Percentiles rank a stretch among this genome's conserved stretches.
phyloP scores from a whole-genome alignment of 2,888 invertebrate species.

The Temnothorax rugatulus region DNA sequence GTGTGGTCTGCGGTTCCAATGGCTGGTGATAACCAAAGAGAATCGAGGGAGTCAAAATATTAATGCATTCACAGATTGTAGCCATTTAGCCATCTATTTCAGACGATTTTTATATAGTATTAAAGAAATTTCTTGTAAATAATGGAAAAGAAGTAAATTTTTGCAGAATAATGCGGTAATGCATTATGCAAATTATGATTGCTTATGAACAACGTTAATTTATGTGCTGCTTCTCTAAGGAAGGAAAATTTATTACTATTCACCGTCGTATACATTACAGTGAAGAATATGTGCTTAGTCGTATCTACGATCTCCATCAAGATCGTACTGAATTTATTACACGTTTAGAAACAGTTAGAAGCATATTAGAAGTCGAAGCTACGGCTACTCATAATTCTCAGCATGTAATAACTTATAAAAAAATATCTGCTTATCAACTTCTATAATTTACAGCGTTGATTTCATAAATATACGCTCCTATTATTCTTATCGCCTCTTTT shows the following conservation, averaged over 20 bases:
- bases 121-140: conserved; percentile 1
- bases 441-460: neutral
- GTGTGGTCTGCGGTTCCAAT: conserved; percentile 48
- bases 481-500: neutral
- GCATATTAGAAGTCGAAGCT: neutral
- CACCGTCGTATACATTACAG: neutral
- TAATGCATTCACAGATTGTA: conserved; percentile 41
- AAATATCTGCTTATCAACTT: neutral
- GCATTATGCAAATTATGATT: neutral
- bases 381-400: neutral
- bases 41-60: conserved; percentile 67
- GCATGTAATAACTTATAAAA: neutral
- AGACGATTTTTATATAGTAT: neutral
- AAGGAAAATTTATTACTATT: conserved; percentile 14
- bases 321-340: conserved; percentile 29
- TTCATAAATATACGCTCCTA: neutral
- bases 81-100: conserved; percentile 17
- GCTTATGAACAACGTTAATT: neutral
- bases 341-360: conserved; percentile 20
- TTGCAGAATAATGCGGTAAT: neutral
- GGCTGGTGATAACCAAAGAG: conserved; percentile 48
- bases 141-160: neutral
- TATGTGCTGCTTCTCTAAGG: neutral
- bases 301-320: conserved; percentile 31
- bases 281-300: neutral